Conservation (phyloP, 2,113 vertebrate species). For the Campylomormyrus numenius region DNA sequence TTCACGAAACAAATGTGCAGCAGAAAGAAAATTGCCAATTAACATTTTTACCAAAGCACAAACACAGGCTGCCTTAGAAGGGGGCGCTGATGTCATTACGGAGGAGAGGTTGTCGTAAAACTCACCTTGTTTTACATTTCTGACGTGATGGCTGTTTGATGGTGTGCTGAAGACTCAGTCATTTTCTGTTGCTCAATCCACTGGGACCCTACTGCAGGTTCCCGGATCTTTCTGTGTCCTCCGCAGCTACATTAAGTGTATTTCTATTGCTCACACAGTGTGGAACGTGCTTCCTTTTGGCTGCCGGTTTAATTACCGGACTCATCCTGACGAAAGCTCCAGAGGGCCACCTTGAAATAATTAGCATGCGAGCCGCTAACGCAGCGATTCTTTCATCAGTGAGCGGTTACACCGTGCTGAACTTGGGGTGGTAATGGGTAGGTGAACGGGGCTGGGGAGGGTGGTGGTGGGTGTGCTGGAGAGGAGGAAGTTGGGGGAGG, state of each 20-base stretch:
- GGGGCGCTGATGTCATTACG: not conserved
- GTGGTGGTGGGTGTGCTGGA: not conserved
- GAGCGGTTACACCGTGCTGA: not conserved
- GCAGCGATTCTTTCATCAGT: constrained; percentile 49
- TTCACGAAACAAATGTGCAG: not conserved
- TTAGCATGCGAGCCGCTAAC: constrained; percentile 48
- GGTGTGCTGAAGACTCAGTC: not conserved
- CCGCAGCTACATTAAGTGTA: not conserved
- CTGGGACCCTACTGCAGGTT: not conserved
- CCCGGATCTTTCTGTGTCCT: not conserved
- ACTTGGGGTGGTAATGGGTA: constrained; percentile 4
- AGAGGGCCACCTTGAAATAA: constrained; percentile 43
- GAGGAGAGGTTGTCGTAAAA: not conserved
- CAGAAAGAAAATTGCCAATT: not conserved
- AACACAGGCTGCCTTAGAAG: not conserved
- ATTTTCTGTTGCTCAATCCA: not conserved
- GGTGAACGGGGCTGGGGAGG: constrained; percentile 30
- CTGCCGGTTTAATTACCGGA: constrained; percentile 19
- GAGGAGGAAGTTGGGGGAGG: not conserved
- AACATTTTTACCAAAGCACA: constrained; percentile 3
- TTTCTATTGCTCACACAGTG: not conserved
- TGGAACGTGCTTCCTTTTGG: not conserved
- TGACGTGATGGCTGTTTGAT: not conserved
- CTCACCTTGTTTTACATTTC: not conserved
- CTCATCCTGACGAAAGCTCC: constrained; percentile 48